Percentiles rank a stretch among this genome's conserved stretches.
phyloP scores from a whole-genome alignment of 2,797 vertebrate genomes.

The Pitangus sulphuratus region DNA sequence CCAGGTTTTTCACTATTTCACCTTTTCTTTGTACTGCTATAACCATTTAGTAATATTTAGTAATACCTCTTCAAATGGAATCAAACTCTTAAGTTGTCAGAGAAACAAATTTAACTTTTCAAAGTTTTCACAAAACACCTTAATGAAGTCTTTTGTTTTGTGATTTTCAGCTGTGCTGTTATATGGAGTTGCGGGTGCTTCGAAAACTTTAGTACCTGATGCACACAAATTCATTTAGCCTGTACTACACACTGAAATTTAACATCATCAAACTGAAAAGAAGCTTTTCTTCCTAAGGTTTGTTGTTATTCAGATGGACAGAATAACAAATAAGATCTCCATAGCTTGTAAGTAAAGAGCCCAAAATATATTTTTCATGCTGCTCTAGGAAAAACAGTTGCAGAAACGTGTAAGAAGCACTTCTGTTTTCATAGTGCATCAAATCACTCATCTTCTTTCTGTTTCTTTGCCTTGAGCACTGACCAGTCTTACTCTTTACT shows the following conservation, averaged over 20 bases:
- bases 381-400: not conserved
- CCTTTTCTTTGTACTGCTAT: not conserved
- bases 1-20: not conserved
- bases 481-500: not conserved
- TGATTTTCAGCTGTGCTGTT: not conserved
- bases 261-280: not conserved
- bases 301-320: not conserved
- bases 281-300: not conserved
- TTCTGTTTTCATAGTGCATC: not conserved
- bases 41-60: not conserved
- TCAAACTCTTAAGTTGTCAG: not conserved
- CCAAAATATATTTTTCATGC: not conserved
- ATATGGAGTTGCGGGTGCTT: not conserved
- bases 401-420: not conserved
- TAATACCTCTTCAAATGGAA: not conserved
- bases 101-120: not conserved
- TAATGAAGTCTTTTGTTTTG: not conserved
- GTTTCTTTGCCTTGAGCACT: not conserved
- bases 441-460: not conserved
- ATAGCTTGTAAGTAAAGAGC: not conserved
- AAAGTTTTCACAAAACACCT: not conserved
- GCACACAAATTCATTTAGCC: not conserved
- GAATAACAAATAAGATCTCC: not conserved
- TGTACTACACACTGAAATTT: not conserved
- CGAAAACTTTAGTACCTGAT: not conserved